Evolutionary conservation across 1,140 invertebrate genomes (phyloP).

Genomic region (roundworm (Caenorhabditis elegans)): DNA sequence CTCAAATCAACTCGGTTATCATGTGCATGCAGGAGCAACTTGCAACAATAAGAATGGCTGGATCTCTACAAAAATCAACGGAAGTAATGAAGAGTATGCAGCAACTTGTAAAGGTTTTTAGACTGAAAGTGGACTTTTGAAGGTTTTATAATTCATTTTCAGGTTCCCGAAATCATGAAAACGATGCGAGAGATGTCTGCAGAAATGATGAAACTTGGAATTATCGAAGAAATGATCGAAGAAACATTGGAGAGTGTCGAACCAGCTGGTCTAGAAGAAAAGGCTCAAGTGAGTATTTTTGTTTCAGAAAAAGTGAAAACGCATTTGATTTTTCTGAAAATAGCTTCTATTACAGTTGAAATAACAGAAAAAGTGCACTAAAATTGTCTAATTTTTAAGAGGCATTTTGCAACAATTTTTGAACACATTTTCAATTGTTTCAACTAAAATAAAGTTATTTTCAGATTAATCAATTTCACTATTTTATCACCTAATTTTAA

Average conservation of each 20-base stretch:
- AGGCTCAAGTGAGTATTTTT: constrained; percentile 73
- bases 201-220: constrained; percentile 99
- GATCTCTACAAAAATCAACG: constrained; percentile 85
- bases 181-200: constrained; percentile 96
- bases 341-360: no score
- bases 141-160: constrained; percentile 52
- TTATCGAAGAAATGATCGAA: constrained; percentile 98
- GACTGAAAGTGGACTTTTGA: background rate
- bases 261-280: constrained; percentile 86
- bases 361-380: no score
- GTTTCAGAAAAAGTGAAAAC: background rate
- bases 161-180: constrained; percentile 86
- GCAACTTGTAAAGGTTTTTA: constrained; percentile 65
- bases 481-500: no score
- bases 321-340: no score
- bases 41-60: constrained; percentile 84
- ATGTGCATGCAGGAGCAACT: constrained; percentile 98
- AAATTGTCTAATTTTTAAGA: no score
- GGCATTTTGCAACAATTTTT: no score
- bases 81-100: constrained; percentile 98
- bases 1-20: constrained; percentile 94
- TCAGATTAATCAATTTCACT: no score
- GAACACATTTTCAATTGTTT: no score
- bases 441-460: no score
- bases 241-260: constrained; percentile 90